Evolutionary conservation across 2,113 vertebrate species (phyloP), one percentile per base, ranked within the genome.

Genomic region (Halichoeres trimaculatus): DNA sequence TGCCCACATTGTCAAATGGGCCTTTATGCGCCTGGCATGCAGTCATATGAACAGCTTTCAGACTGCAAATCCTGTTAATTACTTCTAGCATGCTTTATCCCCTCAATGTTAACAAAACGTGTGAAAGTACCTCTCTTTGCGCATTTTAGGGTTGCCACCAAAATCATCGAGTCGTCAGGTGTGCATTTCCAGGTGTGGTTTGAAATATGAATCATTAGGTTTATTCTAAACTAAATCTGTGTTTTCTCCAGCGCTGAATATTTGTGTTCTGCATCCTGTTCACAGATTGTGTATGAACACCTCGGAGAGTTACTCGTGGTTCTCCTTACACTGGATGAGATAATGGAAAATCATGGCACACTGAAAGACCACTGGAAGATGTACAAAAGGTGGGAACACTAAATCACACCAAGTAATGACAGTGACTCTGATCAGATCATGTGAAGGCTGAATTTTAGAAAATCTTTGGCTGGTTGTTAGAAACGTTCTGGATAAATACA

Each of bases 341-440:
- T 99, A 63, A 95, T 99, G 90, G 96, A 97, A 83, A 98, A 99
- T 90, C 98, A 99, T 19, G 84, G 93, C 70, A 96, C 96, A 0
- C 88, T 99, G 53, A 99, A 96, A 88, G 98, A 99, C 70, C 97
- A 99, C 88, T 99, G 98, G 98, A 98, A 97, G 78, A 99, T 97
- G 97, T 99, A 99, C 88, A 99, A 99, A 94, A 98, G 98, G 98
- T 99, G 26, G 76, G 87, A 0, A 60, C 35, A 0, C 34, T 24
- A 2, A 75, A 12, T 64, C 45, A 88, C 8, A 55, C 55, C 35
- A 26, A 22, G 14, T 5, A 17, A 13, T 35, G 11, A 57, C 22
- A 64, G n/a, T n/a, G n/a, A 55, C 17, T n/a, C 35, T n/a, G n/a
- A 17, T 40, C 0, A n/a, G 19, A 51, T 8, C 10, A 36, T 26